Conservation (phyloP, 2,113 vertebrate species). For the Reinhardtius hippoglossoides region DNA sequence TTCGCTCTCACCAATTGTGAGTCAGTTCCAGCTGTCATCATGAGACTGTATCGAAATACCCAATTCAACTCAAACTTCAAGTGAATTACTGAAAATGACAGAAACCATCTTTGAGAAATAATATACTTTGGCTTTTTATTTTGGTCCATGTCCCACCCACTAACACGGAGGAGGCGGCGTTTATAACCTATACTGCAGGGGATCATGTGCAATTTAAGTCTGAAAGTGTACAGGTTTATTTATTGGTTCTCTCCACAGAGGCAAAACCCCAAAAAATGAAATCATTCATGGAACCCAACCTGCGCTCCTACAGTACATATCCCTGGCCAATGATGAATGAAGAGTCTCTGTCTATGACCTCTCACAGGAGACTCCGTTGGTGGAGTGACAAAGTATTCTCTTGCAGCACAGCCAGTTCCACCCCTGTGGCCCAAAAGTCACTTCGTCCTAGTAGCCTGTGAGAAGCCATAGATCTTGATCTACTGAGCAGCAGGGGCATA, state of each 20-base stretch:
- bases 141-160: no score
- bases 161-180: no score
- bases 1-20: no score
- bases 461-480: conserved; percentile 67
- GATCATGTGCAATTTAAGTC: not conserved
- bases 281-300: not conserved
- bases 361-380: conserved; percentile 29
- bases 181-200: no score
- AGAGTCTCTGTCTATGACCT: conserved; percentile 20
- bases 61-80: no score
- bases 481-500: conserved; percentile 41
- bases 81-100: no score
- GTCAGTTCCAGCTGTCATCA: no score
- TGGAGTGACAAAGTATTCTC: conserved; percentile 50
- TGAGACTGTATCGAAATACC: no score
- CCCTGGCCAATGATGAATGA: not conserved
- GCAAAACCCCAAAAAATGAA: not conserved
- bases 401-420: conserved; percentile 30
- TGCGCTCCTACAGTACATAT: not conserved
- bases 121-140: no score
- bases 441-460: conserved; percentile 40
- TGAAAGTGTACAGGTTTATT: not conserved
- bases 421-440: conserved; percentile 55
- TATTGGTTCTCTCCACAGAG: not conserved
- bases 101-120: no score